phyloP scores from a whole-genome alignment of 2,797 vertebrate genomes.

The Sebastes steindachneri region DNA sequence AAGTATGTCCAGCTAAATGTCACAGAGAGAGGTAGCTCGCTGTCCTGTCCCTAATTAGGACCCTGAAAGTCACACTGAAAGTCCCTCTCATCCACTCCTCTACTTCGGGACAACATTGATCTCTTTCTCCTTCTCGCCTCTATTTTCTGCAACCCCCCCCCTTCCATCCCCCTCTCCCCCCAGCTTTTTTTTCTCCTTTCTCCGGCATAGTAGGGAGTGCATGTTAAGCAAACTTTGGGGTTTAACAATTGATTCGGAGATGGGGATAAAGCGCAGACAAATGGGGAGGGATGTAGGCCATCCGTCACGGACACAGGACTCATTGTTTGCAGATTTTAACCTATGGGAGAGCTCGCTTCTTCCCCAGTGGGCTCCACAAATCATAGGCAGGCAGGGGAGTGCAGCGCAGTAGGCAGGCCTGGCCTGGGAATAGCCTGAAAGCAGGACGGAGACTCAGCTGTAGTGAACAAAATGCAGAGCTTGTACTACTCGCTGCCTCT shows the following conservation, averaged over 20 bases:
- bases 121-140: constrained; percentile 68
- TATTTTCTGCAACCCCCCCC: constrained; percentile 21
- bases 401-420: constrained; percentile 69
- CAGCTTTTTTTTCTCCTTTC: background rate
- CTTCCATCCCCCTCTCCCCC: background rate
- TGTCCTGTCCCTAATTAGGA: constrained; percentile 87
- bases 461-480: constrained; percentile 71
- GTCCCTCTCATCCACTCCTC: constrained; percentile 80
- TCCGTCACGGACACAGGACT: constrained; percentile 79
- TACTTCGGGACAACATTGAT: constrained; percentile 79
- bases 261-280: constrained; percentile 86
- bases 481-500: constrained; percentile 62
- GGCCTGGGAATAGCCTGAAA: constrained; percentile 79
- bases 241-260: constrained; percentile 86
- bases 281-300: constrained; percentile 84
- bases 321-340: constrained; percentile 88
- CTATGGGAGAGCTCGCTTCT: constrained; percentile 81
- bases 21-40: constrained; percentile 82
- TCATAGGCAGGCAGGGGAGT: constrained; percentile 79
- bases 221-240: constrained; percentile 85
- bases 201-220: constrained; percentile 69
- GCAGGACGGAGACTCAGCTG: constrained; percentile 78
- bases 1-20: constrained; percentile 88
- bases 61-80: constrained; percentile 82
- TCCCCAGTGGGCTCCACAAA: constrained; percentile 83